Conservation (phyloP, 2,888 invertebrate species). For the Timandra comae region DNA sequence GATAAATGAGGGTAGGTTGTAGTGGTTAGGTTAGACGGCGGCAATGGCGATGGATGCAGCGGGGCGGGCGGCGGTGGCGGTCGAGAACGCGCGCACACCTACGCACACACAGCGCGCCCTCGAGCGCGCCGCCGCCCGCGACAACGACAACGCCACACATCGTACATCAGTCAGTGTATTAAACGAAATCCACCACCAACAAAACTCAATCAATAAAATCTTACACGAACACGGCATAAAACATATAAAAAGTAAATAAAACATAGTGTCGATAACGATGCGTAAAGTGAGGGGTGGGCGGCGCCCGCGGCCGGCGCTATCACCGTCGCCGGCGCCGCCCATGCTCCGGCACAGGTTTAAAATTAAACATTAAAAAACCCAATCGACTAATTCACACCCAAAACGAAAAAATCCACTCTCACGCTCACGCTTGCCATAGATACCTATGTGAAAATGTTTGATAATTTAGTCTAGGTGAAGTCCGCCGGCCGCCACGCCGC, state of each 20-base stretch:
- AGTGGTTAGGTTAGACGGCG: conserved; percentile 35
- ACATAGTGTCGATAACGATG: conserved; percentile 74
- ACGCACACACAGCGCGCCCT: conserved; percentile 23
- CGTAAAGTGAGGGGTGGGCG: conserved; percentile 66
- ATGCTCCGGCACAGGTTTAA: conserved; percentile 66
- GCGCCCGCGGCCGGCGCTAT: conserved; percentile 46
- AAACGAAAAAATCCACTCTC: conserved; percentile 77
- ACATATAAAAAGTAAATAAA: conserved; percentile 67
- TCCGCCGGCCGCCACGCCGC: conserved; percentile 68
- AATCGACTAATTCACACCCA: conserved; percentile 77
- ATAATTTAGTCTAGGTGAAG: conserved; percentile 72
- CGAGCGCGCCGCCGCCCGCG: conserved; percentile 25
- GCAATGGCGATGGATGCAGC: conserved; percentile 24
- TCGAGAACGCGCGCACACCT: conserved; percentile 47
- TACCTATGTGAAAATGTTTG: conserved; percentile 77
- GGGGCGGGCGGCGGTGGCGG: conserved; percentile 25
- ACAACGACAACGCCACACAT: no score
- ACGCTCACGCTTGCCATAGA: conserved; percentile 78
- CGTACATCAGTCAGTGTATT: conserved; percentile 64
- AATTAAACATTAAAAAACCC: conserved; percentile 77
- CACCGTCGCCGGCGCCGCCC: conserved; percentile 60
- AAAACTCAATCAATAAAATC: conserved; percentile 75
- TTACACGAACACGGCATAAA: conserved; percentile 75
- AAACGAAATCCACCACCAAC: conserved; percentile 78
- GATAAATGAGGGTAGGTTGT: conserved; percentile 1